These are phyloP conservation scores for Philonicus albiceps DNA, from an alignment of 2,888 invertebrate genomes.

Conservation along the genomic window DNA sequence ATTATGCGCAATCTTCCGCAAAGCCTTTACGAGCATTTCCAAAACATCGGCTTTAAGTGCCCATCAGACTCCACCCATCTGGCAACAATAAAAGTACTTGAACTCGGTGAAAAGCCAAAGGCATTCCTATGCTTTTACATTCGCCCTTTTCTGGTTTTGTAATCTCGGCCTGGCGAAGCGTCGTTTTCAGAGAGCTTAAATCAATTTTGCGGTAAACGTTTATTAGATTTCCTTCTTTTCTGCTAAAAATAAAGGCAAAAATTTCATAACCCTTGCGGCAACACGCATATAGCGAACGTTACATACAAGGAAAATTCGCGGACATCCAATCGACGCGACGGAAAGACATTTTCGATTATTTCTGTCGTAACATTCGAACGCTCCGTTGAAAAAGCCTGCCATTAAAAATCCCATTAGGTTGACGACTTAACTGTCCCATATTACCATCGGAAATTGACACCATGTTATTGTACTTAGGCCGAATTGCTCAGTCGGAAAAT, in stretches of 20 bases:
- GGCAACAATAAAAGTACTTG: background rate
- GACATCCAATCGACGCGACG: background rate
- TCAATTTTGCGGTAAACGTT: background rate
- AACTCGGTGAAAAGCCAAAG: background rate
- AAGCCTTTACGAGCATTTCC: background rate
- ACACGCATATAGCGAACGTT: background rate
- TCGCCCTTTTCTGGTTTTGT: background rate
- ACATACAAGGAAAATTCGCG: background rate
- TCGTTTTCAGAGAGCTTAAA: background rate
- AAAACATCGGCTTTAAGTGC: background rate
- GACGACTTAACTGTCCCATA: conserved; percentile 1
- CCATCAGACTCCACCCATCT: background rate
- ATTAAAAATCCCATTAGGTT: conserved; percentile 28
- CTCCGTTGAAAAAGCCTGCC: background rate
- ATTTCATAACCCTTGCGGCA: background rate
- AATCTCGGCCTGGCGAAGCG: background rate
- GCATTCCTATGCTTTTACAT: background rate
- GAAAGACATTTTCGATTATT: background rate
- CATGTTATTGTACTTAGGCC: background rate
- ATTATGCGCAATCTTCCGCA: background rate
- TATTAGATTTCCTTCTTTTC: background rate
- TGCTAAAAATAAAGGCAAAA: background rate
- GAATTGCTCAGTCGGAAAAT: conserved; percentile 22
- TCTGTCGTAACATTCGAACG: background rate
- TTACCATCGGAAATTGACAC: conserved; percentile 26